Percentiles rank a stretch among this genome's conserved stretches.
Evolutionary conservation across 2,113 vertebrate species (phyloP).

Genomic region (Psittacus erithacus): DNA sequence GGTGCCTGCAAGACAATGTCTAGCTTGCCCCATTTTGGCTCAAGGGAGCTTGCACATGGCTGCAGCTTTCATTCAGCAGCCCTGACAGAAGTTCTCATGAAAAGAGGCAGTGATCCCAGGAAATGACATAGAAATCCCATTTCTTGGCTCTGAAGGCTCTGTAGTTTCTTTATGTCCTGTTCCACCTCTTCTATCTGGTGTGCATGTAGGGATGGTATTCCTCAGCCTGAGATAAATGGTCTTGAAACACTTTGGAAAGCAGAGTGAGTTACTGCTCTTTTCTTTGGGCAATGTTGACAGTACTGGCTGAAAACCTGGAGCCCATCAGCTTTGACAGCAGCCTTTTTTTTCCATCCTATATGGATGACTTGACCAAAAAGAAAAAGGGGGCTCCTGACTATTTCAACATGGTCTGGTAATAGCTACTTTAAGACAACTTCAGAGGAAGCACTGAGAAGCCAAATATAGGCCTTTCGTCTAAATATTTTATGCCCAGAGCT

Average conservation of each 20-base stretch:
- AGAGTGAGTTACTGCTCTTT: not conserved
- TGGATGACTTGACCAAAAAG: not conserved
- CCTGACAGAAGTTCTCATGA: not conserved
- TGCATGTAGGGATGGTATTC: not conserved
- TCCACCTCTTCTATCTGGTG: not conserved
- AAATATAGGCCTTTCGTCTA: not conserved
- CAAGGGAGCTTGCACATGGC: fast-evolving
- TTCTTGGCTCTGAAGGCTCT: not conserved
- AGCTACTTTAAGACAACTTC: not conserved
- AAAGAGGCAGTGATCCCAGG: not conserved
- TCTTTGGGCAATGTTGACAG: not conserved
- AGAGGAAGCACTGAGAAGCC: not conserved
- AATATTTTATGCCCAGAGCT: not conserved
- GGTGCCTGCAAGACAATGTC: not conserved
- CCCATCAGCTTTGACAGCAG: not conserved
- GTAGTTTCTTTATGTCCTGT: not conserved
- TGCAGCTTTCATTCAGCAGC: not conserved
- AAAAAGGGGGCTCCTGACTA: not conserved
- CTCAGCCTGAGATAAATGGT: not conserved
- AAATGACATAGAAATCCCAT: not conserved
- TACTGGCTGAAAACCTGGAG: not conserved
- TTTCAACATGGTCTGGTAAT: not conserved
- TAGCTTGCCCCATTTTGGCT: not conserved
- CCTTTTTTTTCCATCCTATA: not conserved
- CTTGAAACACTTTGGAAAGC: not conserved